Evolutionary conservation across 2,888 invertebrate genomes (phyloP).

Genomic region (Torymus auratus): DNA sequence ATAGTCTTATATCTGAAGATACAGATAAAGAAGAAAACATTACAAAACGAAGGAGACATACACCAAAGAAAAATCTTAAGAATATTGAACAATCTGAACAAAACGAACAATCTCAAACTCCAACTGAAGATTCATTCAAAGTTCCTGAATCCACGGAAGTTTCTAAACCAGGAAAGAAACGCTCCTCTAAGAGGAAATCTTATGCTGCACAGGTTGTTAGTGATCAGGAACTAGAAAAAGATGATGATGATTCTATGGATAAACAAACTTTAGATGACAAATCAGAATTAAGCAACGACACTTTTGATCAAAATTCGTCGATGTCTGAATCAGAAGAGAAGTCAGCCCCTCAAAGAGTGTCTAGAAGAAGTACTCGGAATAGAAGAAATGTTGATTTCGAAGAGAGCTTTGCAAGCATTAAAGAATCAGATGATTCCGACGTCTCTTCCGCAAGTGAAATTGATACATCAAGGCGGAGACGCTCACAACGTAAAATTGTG

Average conservation of each 20-base stretch:
- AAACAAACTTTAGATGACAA: slow-evolving; percentile 18
- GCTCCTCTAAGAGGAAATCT: slow-evolving; percentile 62
- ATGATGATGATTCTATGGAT: slow-evolving; percentile 18
- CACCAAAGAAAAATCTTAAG: slow-evolving; percentile 26
- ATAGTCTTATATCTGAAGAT: slow-evolving; percentile 3
- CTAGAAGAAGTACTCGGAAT: slow-evolving; percentile 27
- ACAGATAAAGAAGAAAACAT: neutral
- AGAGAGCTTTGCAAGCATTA: slow-evolving; percentile 3
- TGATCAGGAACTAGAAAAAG: slow-evolving; percentile 34
- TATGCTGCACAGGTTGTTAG: slow-evolving; percentile 41
- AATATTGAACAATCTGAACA: slow-evolving; percentile 6
- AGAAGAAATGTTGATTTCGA: neutral
- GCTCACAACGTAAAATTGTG: slow-evolving; percentile 38
- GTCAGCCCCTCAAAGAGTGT: slow-evolving; percentile 22
- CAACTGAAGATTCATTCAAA: slow-evolving; percentile 64
- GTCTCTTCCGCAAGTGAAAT: slow-evolving; percentile 25
- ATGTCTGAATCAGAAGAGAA: slow-evolving; percentile 45
- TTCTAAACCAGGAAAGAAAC: slow-evolving; percentile 63
- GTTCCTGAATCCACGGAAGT: slow-evolving; percentile 65
- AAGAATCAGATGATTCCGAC: slow-evolving; percentile 52
- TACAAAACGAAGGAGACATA: slow-evolving; percentile 35
- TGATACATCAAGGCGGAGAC: slow-evolving; percentile 26
- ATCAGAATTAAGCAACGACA: slow-evolving; percentile 13
- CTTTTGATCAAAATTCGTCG: slow-evolving; percentile 31
- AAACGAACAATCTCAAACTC: slow-evolving; percentile 26